Evolutionary conservation across 2,113 vertebrate species (phyloP), one percentile per base, ranked within the genome.

Genomic region (Festucalex cinctus): DNA sequence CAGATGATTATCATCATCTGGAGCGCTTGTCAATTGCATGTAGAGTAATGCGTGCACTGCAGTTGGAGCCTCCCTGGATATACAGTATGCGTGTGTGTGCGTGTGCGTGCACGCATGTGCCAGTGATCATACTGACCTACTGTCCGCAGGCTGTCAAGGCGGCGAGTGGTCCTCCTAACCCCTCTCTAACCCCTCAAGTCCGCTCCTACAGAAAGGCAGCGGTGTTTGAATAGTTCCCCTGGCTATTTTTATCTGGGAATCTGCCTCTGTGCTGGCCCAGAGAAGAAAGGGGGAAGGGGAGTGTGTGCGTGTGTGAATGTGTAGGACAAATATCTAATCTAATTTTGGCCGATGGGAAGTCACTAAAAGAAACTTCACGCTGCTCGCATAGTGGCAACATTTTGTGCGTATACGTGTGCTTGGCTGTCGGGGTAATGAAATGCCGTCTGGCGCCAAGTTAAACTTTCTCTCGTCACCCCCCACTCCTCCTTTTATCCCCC

Each of bases 161-260:
- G 63, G 49, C 62, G 78, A 86, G 77, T 67, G 82, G 83, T 63
- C 73, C 71, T 79, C 77, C 83, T 90, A 86, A 90, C 89, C 89
- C 78, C 72, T 80, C 80, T 86, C 80, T 90, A 80, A 90, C 87
- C 88, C 77, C 82, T 80, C 84, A 76, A 73, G 71, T 76, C 70
- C 86, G 83, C 88, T 87, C 85, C 84, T 71, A 63, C 77, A 85
- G 81, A 86, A 87, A 89, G 75, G 69, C 86, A 86, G 82, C 84
- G 85, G 83, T 81, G 85, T 86, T 88, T 82, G 87, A 88, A 89
- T 91, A 90, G 83, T 91, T 90, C 83, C 83, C 82, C 76, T 65
- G 68, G 87, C 88, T 91, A 91, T 92, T 91, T 92, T 88, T 90
- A 90, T 91, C 88, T 91, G 90, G 86, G 91, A 90, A 88, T 90